Evolutionary conservation across 2,888 invertebrate species (phyloP).

Genomic region (Macrophya alboannulata): DNA sequence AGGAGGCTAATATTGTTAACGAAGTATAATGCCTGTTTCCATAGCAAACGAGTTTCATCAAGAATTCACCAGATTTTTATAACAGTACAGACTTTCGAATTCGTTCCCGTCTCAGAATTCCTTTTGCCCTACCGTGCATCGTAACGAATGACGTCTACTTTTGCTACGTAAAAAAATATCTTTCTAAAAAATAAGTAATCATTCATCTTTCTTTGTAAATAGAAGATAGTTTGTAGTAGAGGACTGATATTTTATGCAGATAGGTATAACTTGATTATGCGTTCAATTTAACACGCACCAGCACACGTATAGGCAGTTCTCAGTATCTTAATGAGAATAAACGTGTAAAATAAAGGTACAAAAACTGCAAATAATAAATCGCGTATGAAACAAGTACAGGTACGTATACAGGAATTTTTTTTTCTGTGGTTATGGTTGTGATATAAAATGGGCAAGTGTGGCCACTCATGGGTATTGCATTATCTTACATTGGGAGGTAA

Average conservation of each 20-base stretch:
- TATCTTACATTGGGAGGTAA: not conserved
- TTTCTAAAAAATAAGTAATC: not conserved
- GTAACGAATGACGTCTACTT: not conserved
- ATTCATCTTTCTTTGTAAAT: not conserved
- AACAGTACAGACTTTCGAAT: constrained; percentile 31
- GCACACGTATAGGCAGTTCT: constrained; percentile 1
- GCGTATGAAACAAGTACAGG: constrained; percentile 14
- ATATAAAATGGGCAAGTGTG: not conserved
- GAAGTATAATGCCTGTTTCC: constrained; percentile 3
- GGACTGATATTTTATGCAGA: not conserved
- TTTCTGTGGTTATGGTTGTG: not conserved
- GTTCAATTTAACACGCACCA: constrained; percentile 29
- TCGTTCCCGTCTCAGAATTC: constrained; percentile 7
- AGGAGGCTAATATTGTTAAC: not conserved
- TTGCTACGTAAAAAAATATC: not conserved
- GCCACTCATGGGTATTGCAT: constrained; percentile 25
- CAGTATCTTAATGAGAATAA: constrained; percentile 2
- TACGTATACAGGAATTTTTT: constrained; percentile 12
- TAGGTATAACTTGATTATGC: constrained; percentile 2
- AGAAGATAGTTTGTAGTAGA: not conserved
- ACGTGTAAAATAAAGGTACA: constrained; percentile 21
- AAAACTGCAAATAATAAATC: constrained; percentile 34
- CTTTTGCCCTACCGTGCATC: not conserved
- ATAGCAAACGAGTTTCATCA: constrained; percentile 10
- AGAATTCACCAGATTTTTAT: not conserved